Conservation (phyloP, 1,140 invertebrate species). For the roundworm (Caenorhabditis elegans) region WBcel235 BX284602.5:11377501-11378000, state of each 20-base stretch:
- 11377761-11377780: background rate
- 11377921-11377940: too few relatives aligned
- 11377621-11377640: slow-evolving; percentile 15
- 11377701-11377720: background rate
- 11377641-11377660: background rate
- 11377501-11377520: too few relatives aligned
- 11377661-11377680: background rate
- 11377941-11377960: background rate
- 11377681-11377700: background rate
- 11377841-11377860: background rate
- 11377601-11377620: too few relatives aligned
- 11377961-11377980: background rate
- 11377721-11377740: background rate
- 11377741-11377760: background rate
- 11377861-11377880: background rate
- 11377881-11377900: background rate
- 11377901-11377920: background rate
- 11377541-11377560: too few relatives aligned
- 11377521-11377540: too few relatives aligned
- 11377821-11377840: background rate
- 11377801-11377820: background rate
- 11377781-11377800: too few relatives aligned
- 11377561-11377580: background rate
- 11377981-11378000: too few relatives aligned
- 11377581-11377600: background rate